Base-by-base conservation (phyloP, 35 echinoderm and acorn worm genomes). In the Eucidaris tribuloides region DNA sequence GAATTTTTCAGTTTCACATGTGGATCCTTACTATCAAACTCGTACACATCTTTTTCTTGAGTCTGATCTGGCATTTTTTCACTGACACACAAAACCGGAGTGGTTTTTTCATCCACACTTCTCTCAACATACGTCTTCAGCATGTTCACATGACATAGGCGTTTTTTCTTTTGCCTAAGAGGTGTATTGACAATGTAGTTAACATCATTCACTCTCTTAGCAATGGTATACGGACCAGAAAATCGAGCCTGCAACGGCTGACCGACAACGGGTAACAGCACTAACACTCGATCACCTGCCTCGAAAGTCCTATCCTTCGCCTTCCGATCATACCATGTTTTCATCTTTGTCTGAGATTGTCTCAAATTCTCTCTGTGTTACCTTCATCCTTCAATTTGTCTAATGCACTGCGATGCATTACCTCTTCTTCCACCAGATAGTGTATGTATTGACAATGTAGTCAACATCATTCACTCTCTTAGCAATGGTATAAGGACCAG, bases 1-100 rank as follows among this genome's bases (percentile, higher is more conserved):
- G 78, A 93, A 83, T 88, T 88, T 57, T 55, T 5, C 14, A 88
- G 29, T 58, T 55, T 86, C 19, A 61, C 58, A 61, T 30, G 32
- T 20, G 15, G 58, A 27, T 61, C 58, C 17, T 60, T 29, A 24
- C 28, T 14, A 23, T 58, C 28, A 1, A 58, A 58, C n/a, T 58
- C 55, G 4, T 58, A 27, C 55, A 58, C 19, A 61, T 0, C 0
- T n/a, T 61, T 61, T n/a, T n/a, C n/a, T n/a, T n/a, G n/a, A n/a
- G n/a, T n/a, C n/a, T n/a, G n/a, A n/a, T n/a, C n/a, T 24, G 22
- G 18, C 6, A 27, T 30, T 27, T 7, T 27, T 61, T 61, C 58
- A 27, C 23, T 30, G 32, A 30, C 19, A 61, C 58, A 27, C 19
- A 61, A 61, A n/a, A 61, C 58, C 32, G 58, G 58, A 27, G 23